Percentiles rank a stretch among this genome's conserved stretches.
Evolutionary conservation across 2,113 vertebrate genomes (phyloP).

Genomic region (Chlamydotis undulata): DNA sequence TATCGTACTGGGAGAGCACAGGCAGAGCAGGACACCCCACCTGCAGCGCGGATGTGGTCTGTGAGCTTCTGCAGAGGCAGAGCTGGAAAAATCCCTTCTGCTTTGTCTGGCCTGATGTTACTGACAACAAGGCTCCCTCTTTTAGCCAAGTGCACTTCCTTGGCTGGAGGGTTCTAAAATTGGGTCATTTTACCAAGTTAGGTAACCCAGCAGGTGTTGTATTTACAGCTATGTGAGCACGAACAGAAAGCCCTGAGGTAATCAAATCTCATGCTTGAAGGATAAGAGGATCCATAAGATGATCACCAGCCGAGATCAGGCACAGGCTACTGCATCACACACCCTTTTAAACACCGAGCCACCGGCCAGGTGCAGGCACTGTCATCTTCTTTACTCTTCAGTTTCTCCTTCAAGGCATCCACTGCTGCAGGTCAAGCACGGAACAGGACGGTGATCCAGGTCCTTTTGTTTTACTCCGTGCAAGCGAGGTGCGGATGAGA

Average conservation of each 20-base stretch:
- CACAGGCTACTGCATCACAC: neutral
- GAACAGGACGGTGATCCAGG: neutral
- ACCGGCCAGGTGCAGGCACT: neutral
- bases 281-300: neutral
- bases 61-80: neutral
- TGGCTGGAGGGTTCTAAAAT: neutral
- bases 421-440: neutral
- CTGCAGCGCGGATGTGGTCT: neutral
- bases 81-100: neutral
- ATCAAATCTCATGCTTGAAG: constrained; percentile 36
- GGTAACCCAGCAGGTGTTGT: constrained; percentile 31
- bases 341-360: neutral
- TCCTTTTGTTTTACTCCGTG: neutral
- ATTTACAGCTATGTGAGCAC: neutral
- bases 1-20: neutral
- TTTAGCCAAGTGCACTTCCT: neutral
- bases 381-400: neutral
- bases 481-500: neutral
- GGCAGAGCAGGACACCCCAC: neutral
- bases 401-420: neutral
- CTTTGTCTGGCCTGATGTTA: neutral
- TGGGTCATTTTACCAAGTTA: neutral
- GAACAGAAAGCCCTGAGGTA: neutral
- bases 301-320: constrained; percentile 1
- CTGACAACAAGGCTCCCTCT: neutral